These are phyloP conservation scores for Aphelenchoides bicaudatus DNA, from an alignment of 2,888 invertebrate species.

Conservation along the genomic window DNA sequence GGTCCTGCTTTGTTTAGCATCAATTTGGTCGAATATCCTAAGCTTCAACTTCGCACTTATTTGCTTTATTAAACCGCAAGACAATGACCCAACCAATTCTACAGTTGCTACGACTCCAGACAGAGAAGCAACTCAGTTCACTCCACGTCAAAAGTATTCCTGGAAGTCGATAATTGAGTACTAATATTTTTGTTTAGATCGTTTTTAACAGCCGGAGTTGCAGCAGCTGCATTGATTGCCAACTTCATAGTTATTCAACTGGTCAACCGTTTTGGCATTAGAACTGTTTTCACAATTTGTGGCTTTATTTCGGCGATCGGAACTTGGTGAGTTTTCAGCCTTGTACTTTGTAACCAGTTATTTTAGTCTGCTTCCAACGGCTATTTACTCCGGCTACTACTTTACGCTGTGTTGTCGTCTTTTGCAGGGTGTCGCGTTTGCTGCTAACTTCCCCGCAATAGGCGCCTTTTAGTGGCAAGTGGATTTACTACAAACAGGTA, in stretches of 20 bases:
- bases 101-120: slow-evolving; percentile 11
- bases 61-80: slow-evolving; percentile 37
- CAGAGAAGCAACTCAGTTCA: slow-evolving; percentile 20
- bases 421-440: slow-evolving; percentile 56
- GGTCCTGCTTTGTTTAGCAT: slow-evolving; percentile 54
- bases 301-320: slow-evolving; percentile 51
- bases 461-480: slow-evolving; percentile 57
- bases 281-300: slow-evolving; percentile 50
- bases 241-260: slow-evolving; percentile 55
- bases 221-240: slow-evolving; percentile 50
- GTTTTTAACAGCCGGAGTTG: slow-evolving; percentile 50
- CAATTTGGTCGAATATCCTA: slow-evolving; percentile 59
- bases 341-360: too few relatives aligned
- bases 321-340: too few relatives aligned
- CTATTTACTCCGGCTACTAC: slow-evolving; percentile 53
- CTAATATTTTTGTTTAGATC: too few relatives aligned
- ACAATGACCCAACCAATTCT: slow-evolving; percentile 6
- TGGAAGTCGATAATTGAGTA: too few relatives aligned
- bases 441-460: slow-evolving; percentile 59
- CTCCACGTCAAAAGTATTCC: slow-evolving; percentile 18
- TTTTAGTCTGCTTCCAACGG: slow-evolving; percentile 50
- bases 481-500: slow-evolving; percentile 60
- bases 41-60: slow-evolving; percentile 59
- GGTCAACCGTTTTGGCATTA: slow-evolving; percentile 47
- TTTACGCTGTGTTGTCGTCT: slow-evolving; percentile 47